phyloP scores from a whole-genome alignment of 92 coral and sea anemone genomes.

The Porites divaricata region DNA sequence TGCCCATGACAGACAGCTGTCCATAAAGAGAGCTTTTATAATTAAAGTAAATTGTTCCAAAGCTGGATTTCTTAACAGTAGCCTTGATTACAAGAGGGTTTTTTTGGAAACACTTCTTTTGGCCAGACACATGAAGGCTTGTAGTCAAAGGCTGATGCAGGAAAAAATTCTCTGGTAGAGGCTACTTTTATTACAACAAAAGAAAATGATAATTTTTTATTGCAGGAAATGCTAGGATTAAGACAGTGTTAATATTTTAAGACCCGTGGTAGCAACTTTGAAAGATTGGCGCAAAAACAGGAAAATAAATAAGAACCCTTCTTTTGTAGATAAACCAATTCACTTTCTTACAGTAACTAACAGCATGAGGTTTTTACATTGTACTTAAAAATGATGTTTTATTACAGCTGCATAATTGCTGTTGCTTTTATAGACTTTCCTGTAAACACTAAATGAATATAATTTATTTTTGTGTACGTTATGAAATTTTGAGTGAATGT shows the following conservation, averaged over 20 bases:
- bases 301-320: background rate
- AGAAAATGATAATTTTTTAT: too few species aligned
- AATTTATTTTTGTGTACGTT: conserved; percentile 13
- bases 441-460: background rate
- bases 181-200: too few species aligned
- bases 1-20: too few species aligned
- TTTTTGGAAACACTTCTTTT: background rate
- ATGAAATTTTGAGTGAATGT: background rate
- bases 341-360: background rate
- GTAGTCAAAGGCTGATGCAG: background rate
- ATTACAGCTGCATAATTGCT: background rate
- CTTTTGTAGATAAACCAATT: background rate
- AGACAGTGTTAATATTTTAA: too few species aligned
- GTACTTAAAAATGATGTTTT: background rate
- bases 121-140: background rate
- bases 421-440: background rate
- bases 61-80: background rate
- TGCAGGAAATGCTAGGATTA: too few species aligned
- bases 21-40: too few species aligned
- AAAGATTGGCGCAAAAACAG: background rate
- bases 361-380: background rate
- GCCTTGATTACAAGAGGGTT: background rate
- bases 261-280: too few species aligned
- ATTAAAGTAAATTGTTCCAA: background rate
- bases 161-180: background rate